Conservation (phyloP, 53 echinoderm and acorn worm species). For the Echinarachnius parma region DNA sequence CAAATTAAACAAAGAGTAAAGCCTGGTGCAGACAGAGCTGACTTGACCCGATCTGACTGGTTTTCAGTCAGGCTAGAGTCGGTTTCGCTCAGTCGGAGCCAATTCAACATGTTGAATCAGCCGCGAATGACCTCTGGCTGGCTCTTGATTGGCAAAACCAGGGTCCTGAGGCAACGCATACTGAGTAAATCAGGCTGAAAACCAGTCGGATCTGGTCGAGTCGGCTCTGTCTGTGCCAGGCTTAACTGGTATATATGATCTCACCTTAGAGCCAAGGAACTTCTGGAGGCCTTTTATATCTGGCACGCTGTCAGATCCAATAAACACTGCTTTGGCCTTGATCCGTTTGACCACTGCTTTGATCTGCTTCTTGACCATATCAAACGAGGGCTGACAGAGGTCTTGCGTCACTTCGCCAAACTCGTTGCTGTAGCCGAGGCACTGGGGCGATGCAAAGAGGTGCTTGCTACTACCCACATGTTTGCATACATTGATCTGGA, state of each 20-base stretch:
- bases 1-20: background rate
- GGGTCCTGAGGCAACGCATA: too few species aligned
- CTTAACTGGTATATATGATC: background rate
- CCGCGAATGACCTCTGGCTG: too few species aligned
- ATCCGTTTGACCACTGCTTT: constrained; percentile 67
- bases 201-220: too few species aligned
- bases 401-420: constrained; percentile 70
- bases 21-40: background rate
- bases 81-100: too few species aligned
- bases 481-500: constrained; percentile 69
- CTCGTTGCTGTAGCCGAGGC: constrained; percentile 84
- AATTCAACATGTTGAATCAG: too few species aligned
- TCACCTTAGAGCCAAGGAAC: constrained; percentile 38
- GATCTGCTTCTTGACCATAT: constrained; percentile 64
- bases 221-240: too few species aligned
- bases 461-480: constrained; percentile 55
- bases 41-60: too few species aligned
- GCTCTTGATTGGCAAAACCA: too few species aligned
- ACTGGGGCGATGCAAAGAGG: constrained; percentile 91
- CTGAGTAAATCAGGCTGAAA: too few species aligned
- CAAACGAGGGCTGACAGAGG: constrained; percentile 59
- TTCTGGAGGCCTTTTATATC: constrained; percentile 49
- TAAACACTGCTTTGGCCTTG: constrained; percentile 82
- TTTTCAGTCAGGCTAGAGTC: too few species aligned
- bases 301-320: constrained; percentile 79